Evolutionary conservation across 2,888 invertebrate species (phyloP), one percentile per base, ranked within the genome.

Genomic region (Tachina fera): DNA sequence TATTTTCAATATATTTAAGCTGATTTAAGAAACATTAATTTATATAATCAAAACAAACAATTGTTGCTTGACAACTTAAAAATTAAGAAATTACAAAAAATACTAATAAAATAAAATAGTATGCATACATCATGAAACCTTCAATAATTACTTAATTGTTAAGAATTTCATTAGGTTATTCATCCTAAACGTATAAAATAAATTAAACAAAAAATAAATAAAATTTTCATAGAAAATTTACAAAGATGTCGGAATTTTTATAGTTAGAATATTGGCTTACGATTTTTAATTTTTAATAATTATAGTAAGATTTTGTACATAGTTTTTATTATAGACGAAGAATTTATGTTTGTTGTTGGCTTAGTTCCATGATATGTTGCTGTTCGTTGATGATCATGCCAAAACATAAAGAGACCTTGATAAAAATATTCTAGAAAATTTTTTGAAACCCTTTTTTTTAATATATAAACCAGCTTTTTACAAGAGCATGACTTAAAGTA

Each of bases 71-170:
- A 58, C 75, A 71, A 77, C 65, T 51, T 14, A 49, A 41, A 51
- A 51, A 45, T 56, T 6, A 39, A 58, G 19, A 72, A 11, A 63
- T 31, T 4, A 49, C n/a, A 31, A 31, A 31, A 31, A 31, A 31
- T 71, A 72, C 49, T 11, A 31, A 61, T 61, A 65, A 16, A 61
- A 13, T 14, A 45, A 83, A 65, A 72, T 14, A 67, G 61, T 11
- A 19, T 51, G 77, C 77, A 85, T 86, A 83, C 83, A 76, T 83
- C 83, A 79, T 76, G 13, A 85, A 86, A 83, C 83, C 86, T 86
- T 86, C 83, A 86, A 86, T 83, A 83, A 83, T 65, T 75, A 47
- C 60, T 63, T 75, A 53, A 81, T 43, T 67, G 41, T 61, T 65
- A 72, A 79, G 16, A 51, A 56, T 11, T 70, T 49, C 78, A 39